phyloP scores from a whole-genome alignment of 2,888 invertebrate species.

The Graphium colonna region DNA sequence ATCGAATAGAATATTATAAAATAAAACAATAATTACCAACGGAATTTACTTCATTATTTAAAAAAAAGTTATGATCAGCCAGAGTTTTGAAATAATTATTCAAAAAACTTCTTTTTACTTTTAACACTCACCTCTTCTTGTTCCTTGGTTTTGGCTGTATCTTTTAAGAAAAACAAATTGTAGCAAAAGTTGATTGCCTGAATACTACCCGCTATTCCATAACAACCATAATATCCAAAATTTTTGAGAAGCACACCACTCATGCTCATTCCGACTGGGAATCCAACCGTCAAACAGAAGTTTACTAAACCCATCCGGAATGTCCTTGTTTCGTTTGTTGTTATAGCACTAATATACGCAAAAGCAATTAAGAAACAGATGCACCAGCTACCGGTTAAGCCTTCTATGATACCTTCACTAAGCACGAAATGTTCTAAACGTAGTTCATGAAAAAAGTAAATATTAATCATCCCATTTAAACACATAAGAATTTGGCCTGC shows the following conservation, averaged over 20 bases:
- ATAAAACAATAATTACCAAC: no score
- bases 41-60: no score
- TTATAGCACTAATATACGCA: slow-evolving; percentile 90
- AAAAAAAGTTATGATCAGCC: not conserved
- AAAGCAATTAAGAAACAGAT: slow-evolving; percentile 89
- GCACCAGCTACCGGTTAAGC: slow-evolving; percentile 89
- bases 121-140: slow-evolving; percentile 53
- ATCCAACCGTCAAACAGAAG: slow-evolving; percentile 90
- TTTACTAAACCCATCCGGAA: slow-evolving; percentile 91
- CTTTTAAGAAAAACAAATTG: slow-evolving; percentile 82
- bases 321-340: slow-evolving; percentile 87
- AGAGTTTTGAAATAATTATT: slow-evolving; percentile 7
- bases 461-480: slow-evolving; percentile 86
- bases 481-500: slow-evolving; percentile 85
- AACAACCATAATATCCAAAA: slow-evolving; percentile 89
- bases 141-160: slow-evolving; percentile 65
- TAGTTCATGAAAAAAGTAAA: slow-evolving; percentile 85
- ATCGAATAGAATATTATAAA: no score
- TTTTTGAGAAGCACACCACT: slow-evolving; percentile 86
- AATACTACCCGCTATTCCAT: slow-evolving; percentile 82
- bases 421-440: slow-evolving; percentile 87
- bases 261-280: slow-evolving; percentile 91
- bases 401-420: slow-evolving; percentile 87
- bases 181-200: slow-evolving; percentile 85
- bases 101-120: no score